phyloP scores from a whole-genome alignment of 2,113 vertebrate species.

The Pelodiscus sinensis region DNA sequence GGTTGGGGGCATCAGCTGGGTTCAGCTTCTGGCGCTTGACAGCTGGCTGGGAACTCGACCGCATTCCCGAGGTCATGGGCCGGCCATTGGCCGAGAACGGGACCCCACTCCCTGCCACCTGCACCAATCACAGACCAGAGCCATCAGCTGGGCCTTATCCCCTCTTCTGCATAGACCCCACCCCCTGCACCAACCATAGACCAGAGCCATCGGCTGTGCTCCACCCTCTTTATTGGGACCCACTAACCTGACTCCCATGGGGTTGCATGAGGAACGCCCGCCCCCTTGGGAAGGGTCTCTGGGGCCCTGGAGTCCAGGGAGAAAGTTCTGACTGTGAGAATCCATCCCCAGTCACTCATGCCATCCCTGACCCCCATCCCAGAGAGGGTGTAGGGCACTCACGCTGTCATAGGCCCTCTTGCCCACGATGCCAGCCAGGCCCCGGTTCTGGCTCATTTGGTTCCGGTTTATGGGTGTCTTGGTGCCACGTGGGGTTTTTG shows the following conservation, averaged over 20 bases:
- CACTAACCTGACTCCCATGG: neutral
- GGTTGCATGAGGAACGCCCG: neutral
- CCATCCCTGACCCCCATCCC: neutral
- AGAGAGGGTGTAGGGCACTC: slow-evolving; percentile 51
- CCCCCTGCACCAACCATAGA: neutral
- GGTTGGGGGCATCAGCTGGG: slow-evolving; percentile 93
- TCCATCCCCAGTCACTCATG: neutral
- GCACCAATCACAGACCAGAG: slow-evolving; percentile 19
- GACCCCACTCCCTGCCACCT: slow-evolving; percentile 75
- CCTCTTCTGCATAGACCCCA: neutral
- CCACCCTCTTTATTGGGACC: neutral
- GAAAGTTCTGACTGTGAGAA: neutral
- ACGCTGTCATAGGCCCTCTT: slow-evolving; percentile 90
- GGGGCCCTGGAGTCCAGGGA: neutral
- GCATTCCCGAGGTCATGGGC: slow-evolving; percentile 88
- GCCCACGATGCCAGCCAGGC: slow-evolving; percentile 84
- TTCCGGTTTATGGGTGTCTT: slow-evolving; percentile 94
- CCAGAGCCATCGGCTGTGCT: neutral
- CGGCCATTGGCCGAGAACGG: slow-evolving; percentile 91
- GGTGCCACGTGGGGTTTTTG: slow-evolving; percentile 89
- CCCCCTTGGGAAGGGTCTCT: neutral
- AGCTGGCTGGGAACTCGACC: slow-evolving; percentile 88
- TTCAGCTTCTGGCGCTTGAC: slow-evolving; percentile 93
- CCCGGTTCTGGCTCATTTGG: slow-evolving; percentile 88
- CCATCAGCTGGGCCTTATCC: neutral